phyloP scores from a whole-genome alignment of 2,113 vertebrate species.

The Phylloscopus trochiloides region DNA sequence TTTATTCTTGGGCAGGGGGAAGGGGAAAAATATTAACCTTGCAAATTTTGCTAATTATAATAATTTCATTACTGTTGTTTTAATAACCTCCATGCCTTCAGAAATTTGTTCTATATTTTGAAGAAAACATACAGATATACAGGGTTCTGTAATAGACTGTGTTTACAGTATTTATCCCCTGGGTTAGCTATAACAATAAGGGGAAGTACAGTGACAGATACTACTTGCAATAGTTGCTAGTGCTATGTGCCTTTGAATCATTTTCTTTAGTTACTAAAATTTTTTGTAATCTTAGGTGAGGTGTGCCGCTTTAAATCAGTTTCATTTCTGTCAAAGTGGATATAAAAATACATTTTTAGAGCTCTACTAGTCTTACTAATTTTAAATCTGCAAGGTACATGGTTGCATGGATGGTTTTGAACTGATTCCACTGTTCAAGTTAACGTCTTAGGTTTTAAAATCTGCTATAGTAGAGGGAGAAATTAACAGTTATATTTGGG shows the following conservation, averaged over 20 bases:
- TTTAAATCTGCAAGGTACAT: neutral
- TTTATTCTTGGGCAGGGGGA: constrained; percentile 41
- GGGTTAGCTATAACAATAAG: neutral
- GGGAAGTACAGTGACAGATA: neutral
- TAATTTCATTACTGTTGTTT: neutral
- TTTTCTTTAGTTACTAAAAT: neutral
- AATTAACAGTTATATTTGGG: neutral
- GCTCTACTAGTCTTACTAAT: neutral
- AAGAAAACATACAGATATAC: neutral
- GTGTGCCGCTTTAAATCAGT: neutral
- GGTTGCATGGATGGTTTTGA: neutral
- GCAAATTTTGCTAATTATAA: neutral
- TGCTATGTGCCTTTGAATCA: constrained; percentile 9
- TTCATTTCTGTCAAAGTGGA: neutral
- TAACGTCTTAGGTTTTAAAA: neutral
- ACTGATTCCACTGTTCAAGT: neutral
- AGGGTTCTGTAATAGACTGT: constrained; percentile 2
- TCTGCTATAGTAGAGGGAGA: neutral
- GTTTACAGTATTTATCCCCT: constrained; percentile 30
- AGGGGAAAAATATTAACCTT: neutral
- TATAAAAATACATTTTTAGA: neutral
- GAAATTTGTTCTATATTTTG: constrained; percentile 4
- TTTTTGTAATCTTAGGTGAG: neutral
- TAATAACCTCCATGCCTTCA: neutral
- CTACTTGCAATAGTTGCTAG: constrained; percentile 30